Percentiles rank a stretch among this genome's conserved stretches.
phyloP scores from a whole-genome alignment of 1,140 invertebrate species.

The Theocolax elegans region DNA sequence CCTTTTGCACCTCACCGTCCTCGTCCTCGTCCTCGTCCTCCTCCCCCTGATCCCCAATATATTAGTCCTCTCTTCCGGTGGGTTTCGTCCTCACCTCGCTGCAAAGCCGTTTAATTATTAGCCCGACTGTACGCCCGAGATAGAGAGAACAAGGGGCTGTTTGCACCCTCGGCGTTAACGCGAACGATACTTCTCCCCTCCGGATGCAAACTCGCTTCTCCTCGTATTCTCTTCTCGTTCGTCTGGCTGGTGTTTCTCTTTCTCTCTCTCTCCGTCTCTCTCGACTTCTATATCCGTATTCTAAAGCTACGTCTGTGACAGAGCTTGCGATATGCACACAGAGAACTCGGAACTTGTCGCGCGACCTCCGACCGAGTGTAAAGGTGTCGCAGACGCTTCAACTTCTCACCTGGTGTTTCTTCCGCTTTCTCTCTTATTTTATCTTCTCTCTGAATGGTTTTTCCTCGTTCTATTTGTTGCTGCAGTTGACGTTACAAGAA shows the following conservation, averaged over 20 bases:
- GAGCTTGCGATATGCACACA: no score
- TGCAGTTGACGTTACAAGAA: neutral
- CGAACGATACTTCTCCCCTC: constrained; percentile 46
- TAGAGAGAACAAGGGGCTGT: constrained; percentile 47
- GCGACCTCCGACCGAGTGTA: neutral
- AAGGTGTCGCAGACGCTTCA: constrained; percentile 7
- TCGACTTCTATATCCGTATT: constrained; percentile 7
- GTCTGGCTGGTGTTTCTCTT: no score
- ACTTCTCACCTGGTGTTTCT: constrained; percentile 37
- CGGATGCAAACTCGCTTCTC: no score
- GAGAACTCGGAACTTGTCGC: no score
- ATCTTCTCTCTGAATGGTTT: constrained; percentile 3
- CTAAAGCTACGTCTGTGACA: constrained; percentile 30
- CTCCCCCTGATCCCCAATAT: constrained; percentile 16
- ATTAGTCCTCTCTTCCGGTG: constrained; percentile 27
- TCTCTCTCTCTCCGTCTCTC: constrained; percentile 39
- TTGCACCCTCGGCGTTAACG: constrained; percentile 62
- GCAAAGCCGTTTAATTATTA: constrained; percentile 62
- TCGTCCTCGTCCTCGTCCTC: no score
- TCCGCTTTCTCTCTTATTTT: constrained; percentile 1
- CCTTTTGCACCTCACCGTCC: neutral
- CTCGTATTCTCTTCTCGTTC: no score
- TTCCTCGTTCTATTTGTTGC: neutral
- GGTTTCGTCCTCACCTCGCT: neutral
- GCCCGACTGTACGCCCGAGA: constrained; percentile 49